Evolutionary conservation across 2,888 invertebrate genomes (phyloP).

Genomic region (Horisme vitalbata): DNA sequence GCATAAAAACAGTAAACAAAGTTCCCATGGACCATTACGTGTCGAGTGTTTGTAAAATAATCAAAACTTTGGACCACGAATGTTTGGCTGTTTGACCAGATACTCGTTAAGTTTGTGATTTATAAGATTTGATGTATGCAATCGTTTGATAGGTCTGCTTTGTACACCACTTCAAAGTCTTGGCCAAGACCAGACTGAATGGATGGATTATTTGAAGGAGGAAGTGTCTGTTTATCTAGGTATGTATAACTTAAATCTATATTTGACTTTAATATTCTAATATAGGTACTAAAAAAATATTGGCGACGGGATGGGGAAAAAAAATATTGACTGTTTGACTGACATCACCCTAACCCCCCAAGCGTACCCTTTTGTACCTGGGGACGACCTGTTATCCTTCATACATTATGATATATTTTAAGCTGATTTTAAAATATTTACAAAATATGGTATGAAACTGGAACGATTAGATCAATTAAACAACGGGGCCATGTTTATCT

Average conservation of each 20-base stretch:
- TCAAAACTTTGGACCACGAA: slow-evolving; percentile 65
- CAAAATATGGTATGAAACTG: slow-evolving; percentile 9
- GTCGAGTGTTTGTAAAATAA: slow-evolving; percentile 75
- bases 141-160: slow-evolving; percentile 62
- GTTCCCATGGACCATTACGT: slow-evolving; percentile 72
- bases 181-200: slow-evolving; percentile 36
- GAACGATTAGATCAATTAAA: slow-evolving; percentile 15
- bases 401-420: too few species aligned
- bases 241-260: slow-evolving; percentile 8
- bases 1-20: slow-evolving; percentile 65
- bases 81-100: slow-evolving; percentile 72
- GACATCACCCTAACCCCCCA: too few species aligned
- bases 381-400: too few species aligned
- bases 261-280: slow-evolving; percentile 11
- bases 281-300: slow-evolving; percentile 10
- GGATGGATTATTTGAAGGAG: slow-evolving; percentile 32
- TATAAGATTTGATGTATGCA: slow-evolving; percentile 69
- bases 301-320: slow-evolving; percentile 9
- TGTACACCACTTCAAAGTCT: slow-evolving; percentile 58
- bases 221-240: slow-evolving; percentile 28
- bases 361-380: too few species aligned
- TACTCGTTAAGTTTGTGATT: slow-evolving; percentile 72
- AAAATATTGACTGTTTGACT: background rate
- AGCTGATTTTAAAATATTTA: too few species aligned
- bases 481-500: slow-evolving; percentile 24